Conservation (phyloP, 2,888 invertebrate species). For the Microchrysa polita region DNA sequence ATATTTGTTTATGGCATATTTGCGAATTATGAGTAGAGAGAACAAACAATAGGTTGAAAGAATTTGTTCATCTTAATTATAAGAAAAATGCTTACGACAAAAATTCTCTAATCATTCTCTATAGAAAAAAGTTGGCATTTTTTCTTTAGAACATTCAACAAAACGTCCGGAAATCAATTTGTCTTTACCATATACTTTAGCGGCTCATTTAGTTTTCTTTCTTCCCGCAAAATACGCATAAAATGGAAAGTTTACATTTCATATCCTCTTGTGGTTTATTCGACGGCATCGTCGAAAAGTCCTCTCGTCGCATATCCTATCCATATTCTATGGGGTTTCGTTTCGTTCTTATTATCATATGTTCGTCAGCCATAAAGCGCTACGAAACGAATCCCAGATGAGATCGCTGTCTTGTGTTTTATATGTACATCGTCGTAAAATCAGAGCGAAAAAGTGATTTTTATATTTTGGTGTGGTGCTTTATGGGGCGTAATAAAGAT, state of each 20-base stretch:
- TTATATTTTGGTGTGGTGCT: slow-evolving; percentile 26
- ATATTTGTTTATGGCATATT: too few relatives aligned
- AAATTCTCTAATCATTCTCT: too few relatives aligned
- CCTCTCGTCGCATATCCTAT: neutral
- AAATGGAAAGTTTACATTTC: slow-evolving; percentile 33
- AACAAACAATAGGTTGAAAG: too few relatives aligned
- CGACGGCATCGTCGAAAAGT: slow-evolving; percentile 5
- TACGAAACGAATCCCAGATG: slow-evolving; percentile 35
- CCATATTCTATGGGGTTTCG: neutral
- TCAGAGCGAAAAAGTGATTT: slow-evolving; percentile 27
- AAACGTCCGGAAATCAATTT: slow-evolving; percentile 29
- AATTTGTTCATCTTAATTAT: too few relatives aligned
- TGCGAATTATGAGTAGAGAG: too few relatives aligned
- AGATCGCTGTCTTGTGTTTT: slow-evolving; percentile 29
- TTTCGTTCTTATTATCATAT: slow-evolving; percentile 33
- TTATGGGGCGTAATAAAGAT: slow-evolving; percentile 35
- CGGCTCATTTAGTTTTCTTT: slow-evolving; percentile 31
- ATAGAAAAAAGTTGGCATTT: too few relatives aligned
- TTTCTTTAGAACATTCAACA: too few relatives aligned
- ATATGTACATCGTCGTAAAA: slow-evolving; percentile 4
- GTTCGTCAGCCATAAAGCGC: slow-evolving; percentile 28
- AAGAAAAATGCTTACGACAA: too few relatives aligned
- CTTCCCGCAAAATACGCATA: slow-evolving; percentile 16
- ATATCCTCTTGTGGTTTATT: slow-evolving; percentile 29
- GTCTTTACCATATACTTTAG: slow-evolving; percentile 34